phyloP scores from a whole-genome alignment of 2,888 invertebrate species.

The Heliothis peltigera region DNA sequence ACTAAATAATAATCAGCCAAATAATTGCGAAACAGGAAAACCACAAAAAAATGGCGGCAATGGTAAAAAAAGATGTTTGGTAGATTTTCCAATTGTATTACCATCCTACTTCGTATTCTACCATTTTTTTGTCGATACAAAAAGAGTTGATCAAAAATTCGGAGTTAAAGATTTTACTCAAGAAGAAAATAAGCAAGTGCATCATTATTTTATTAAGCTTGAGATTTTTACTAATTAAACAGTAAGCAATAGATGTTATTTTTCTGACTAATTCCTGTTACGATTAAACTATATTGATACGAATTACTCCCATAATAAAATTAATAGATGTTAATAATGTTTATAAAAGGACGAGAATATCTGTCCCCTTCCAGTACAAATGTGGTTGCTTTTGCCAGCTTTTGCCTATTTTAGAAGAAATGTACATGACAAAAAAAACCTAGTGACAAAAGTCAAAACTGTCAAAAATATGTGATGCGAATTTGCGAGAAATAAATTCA shows the following conservation, averaged over 20 bases:
- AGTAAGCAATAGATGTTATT: background rate
- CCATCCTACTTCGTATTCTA: conserved; percentile 24
- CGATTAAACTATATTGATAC: too few relatives aligned
- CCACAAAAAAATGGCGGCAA: conserved; percentile 85
- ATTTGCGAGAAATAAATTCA: conserved; percentile 7
- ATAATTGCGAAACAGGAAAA: conserved; percentile 65
- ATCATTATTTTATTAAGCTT: too few relatives aligned
- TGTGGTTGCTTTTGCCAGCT: background rate
- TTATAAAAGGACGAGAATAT: conserved; percentile 18
- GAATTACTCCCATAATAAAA: background rate
- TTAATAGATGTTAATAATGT: background rate
- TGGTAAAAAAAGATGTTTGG: conserved; percentile 64
- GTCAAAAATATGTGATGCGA: conserved; percentile 29
- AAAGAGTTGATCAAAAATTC: background rate
- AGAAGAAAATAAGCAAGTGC: too few relatives aligned
- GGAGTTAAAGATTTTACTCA: background rate
- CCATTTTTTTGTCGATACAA: conserved; percentile 21
- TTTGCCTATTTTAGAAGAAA: background rate
- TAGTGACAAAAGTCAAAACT: conserved; percentile 33
- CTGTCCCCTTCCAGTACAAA: background rate
- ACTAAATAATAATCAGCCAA: conserved; percentile 15
- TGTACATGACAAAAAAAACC: conserved; percentile 1
- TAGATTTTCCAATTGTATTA: conserved; percentile 35
- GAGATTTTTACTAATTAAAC: too few relatives aligned
- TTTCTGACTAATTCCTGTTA: background rate